Conservation (phyloP, 2,888 invertebrate genomes). For the Pachymerium ferrugineum region DNA sequence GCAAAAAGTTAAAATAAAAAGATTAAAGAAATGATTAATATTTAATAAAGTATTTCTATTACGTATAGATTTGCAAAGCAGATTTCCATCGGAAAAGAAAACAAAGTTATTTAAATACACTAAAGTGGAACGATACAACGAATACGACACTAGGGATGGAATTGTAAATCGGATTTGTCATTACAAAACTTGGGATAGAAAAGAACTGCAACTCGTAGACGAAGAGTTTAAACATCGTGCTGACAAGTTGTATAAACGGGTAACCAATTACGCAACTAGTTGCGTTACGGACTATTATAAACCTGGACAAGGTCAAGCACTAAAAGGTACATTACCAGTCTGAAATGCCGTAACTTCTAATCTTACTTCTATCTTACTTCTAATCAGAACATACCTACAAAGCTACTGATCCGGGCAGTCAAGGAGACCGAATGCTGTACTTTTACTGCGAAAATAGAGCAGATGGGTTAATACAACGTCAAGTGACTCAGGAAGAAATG, state of each 20-base stretch:
- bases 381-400: conserved; percentile 11
- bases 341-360: neutral
- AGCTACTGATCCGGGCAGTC: conserved; percentile 43
- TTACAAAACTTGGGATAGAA: conserved; percentile 31
- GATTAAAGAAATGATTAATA: neutral
- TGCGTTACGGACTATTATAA: conserved; percentile 23
- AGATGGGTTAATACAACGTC: conserved; percentile 57
- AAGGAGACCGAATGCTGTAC: neutral
- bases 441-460: conserved; percentile 59
- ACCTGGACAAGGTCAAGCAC: neutral
- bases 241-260: conserved; percentile 10
- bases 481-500: conserved; percentile 4
- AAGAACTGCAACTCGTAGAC: conserved; percentile 5
- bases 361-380: neutral
- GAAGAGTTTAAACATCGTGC: conserved; percentile 27
- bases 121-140: conserved; percentile 68
- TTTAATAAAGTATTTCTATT: too few relatives aligned
- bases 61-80: conserved; percentile 40
- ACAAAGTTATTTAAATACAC: conserved; percentile 62
- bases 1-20: neutral
- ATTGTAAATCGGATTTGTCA: conserved; percentile 56
- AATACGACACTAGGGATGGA: conserved; percentile 68
- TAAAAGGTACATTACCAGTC: conserved; percentile 20
- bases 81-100: conserved; percentile 65
- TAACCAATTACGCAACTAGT: neutral